Percentiles rank a stretch among this genome's conserved stretches.
phyloP scores from a whole-genome alignment of 2,888 invertebrate genomes.

The Drosophila antonietae region DNA sequence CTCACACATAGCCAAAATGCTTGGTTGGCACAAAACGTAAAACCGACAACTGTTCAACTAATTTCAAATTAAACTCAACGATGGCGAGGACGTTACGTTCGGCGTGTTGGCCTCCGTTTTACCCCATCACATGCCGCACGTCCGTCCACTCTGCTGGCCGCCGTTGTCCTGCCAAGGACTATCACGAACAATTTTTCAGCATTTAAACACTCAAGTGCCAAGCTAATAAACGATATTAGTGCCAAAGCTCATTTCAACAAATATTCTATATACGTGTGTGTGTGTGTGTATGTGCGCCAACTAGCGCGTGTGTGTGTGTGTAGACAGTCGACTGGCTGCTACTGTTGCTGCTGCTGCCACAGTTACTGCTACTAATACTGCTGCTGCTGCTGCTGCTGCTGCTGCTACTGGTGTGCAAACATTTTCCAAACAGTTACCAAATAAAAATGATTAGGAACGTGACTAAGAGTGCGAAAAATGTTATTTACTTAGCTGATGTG shows the following conservation, averaged over 20 bases:
- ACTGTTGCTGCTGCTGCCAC: slow-evolving; percentile 8
- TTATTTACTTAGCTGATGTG: slow-evolving; percentile 75
- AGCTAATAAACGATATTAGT: slow-evolving; percentile 77
- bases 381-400: slow-evolving; percentile 14
- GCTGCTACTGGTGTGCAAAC: slow-evolving; percentile 66
- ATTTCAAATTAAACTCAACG: slow-evolving; percentile 72
- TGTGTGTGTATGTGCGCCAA: slow-evolving; percentile 12
- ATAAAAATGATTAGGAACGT: slow-evolving; percentile 83
- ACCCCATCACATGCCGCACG: background rate
- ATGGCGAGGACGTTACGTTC: slow-evolving; percentile 41
- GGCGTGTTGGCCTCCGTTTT: slow-evolving; percentile 11
- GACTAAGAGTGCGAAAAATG: slow-evolving; percentile 82
- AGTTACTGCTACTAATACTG: slow-evolving; percentile 3
- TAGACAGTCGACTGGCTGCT: slow-evolving; percentile 13
- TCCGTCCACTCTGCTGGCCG: slow-evolving; percentile 14
- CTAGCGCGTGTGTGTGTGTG: slow-evolving; percentile 20
- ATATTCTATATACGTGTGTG: slow-evolving; percentile 45
- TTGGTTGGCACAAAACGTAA: slow-evolving; percentile 57
- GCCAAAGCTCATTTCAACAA: slow-evolving; percentile 71
- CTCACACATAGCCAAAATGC: slow-evolving; percentile 47
- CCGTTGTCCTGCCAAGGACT: slow-evolving; percentile 56
- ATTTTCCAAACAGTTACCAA: slow-evolving; percentile 79
- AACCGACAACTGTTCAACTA: slow-evolving; percentile 69
- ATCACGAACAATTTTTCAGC: slow-evolving; percentile 74
- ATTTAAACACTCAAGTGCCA: slow-evolving; percentile 75